Conservation (phyloP, 2,113 vertebrate genomes). For the Condylura cristata region DNA sequence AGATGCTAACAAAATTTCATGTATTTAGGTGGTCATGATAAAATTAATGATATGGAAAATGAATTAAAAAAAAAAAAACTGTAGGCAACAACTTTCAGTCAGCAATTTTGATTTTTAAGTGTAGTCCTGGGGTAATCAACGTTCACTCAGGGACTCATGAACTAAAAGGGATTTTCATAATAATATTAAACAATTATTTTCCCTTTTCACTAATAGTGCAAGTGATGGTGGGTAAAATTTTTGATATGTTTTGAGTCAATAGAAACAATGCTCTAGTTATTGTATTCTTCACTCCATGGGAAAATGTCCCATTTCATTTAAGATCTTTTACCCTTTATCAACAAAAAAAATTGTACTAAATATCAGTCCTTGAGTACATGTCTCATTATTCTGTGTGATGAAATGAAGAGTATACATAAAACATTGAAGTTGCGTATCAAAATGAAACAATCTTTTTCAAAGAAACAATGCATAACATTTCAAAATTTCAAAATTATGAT, state of each 20-base stretch:
- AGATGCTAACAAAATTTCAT: not conserved
- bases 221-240: not conserved
- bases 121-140: not conserved
- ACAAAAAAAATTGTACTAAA: not conserved
- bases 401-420: not conserved
- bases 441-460: not conserved
- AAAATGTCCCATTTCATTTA: not conserved
- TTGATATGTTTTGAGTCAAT: not conserved
- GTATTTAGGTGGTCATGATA: not conserved
- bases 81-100: not conserved
- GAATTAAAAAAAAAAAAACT: not conserved
- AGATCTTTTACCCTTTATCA: not conserved
- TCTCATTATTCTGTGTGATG: not conserved
- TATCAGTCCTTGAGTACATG: not conserved
- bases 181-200: not conserved
- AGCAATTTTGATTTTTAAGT: not conserved
- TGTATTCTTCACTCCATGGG: not conserved
- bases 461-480: not conserved
- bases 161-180: not conserved
- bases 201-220: not conserved
- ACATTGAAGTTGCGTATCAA: not conserved
- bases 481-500: constrained; percentile 10
- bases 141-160: not conserved
- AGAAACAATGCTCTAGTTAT: not conserved
- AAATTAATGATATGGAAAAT: not conserved